Base-by-base conservation (phyloP, 1,140 invertebrate species). In the Diuraphis noxia region DNA sequence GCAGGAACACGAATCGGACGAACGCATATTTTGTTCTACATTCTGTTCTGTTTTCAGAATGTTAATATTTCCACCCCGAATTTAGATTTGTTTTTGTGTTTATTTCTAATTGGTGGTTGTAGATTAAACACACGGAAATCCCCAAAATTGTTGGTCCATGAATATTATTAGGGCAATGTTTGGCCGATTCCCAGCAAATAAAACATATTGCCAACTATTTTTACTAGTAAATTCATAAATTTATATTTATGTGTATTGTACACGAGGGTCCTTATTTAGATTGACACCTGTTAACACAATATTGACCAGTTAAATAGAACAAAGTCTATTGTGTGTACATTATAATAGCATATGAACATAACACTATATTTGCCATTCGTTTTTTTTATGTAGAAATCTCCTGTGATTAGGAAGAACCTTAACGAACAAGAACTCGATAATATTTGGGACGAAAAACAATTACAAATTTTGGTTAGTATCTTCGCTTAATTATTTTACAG, bases 371-470 rank as follows among this genome's bases (percentile, higher is more conserved):
- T 82, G 23, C 25, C 7, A 10, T 79, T 91, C 21, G 63, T 91
- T 81, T 92, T 84, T 92, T 92, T 56, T 63, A 56, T 52, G 34
- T 41, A 92, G 91, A 88, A 63, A 43, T 88, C 91, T 38, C 84
- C 84, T 2, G 46, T 36, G 4, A 88, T 40, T 8, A 79, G 8
- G 30, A 46, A 72, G 30, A 91, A 91, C 21, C 41, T 79, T 5
- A 90, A 86, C 92, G 92, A 92, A 82, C 92, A 92, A 93, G 96
- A 96, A 94, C 94, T 96, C 92, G 95, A 96, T 92, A 95, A 95
- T 93, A 96, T 96, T 94, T 96, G 96, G 95, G 96, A 97, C 96
- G 96, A 96, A 94, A 94, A 95, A 92, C 95, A 95, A 46, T 94
- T 97, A 91, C 95, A 95, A 93, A 94, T 96, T 94, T 95, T 97